Evolutionary conservation across 2,888 invertebrate species (phyloP).

Genomic region (Pandemis heparana): DNA sequence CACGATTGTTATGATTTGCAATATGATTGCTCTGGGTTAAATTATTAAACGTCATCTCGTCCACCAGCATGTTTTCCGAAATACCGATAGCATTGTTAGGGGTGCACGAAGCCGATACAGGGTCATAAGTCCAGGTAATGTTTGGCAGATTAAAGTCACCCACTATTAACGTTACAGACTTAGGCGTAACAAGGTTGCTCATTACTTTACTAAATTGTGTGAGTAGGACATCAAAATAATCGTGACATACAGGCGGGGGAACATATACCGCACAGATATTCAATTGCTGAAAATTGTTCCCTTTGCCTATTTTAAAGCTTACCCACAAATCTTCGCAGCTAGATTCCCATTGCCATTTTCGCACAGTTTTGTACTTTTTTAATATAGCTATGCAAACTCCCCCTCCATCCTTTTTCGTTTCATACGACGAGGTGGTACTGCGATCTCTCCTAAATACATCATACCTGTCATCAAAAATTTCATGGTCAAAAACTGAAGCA

Average conservation of each 20-base stretch:
- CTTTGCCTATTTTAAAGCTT: neutral
- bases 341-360: neutral
- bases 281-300: neutral
- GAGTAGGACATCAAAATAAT: neutral
- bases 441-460: constrained; percentile 9
- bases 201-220: neutral
- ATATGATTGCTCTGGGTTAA: constrained; percentile 5
- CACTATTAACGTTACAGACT: neutral
- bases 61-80: neutral
- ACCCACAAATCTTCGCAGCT: constrained; percentile 3
- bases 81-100: neutral
- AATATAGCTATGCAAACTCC: constrained; percentile 2
- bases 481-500: constrained; percentile 5
- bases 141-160: constrained; percentile 4
- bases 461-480: neutral
- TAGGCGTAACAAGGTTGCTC: neutral
- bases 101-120: neutral
- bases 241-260: constrained; percentile 3
- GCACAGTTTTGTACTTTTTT: neutral
- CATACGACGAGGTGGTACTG: neutral
- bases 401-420: neutral
- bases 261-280: constrained; percentile 7
- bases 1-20: neutral
- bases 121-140: neutral
- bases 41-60: neutral